phyloP scores from a whole-genome alignment of 1,140 invertebrate species.

The Zaprionus kolodkinae region DNA sequence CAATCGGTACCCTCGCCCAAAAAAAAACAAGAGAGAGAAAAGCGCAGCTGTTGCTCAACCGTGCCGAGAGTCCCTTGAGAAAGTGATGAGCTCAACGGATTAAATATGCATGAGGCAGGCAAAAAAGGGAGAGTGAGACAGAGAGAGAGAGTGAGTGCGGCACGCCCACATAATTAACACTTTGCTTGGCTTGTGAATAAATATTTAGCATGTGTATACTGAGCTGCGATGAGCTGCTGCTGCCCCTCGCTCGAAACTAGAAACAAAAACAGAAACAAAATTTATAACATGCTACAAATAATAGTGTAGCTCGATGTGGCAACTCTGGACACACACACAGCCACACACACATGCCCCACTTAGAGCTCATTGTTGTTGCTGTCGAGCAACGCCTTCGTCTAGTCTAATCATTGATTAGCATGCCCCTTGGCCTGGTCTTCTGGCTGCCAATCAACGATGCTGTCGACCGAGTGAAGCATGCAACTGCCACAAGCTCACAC shows the following conservation, averaged over 20 bases:
- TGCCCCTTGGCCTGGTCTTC: slow-evolving; percentile 51
- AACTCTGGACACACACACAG: slow-evolving; percentile 29
- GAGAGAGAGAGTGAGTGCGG: not conserved
- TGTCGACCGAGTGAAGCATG: slow-evolving; percentile 32
- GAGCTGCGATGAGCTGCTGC: not conserved
- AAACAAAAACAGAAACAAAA: slow-evolving; percentile 42
- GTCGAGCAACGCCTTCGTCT: slow-evolving; percentile 44
- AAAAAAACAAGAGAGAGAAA: not conserved
- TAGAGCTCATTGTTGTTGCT: slow-evolving; percentile 15
- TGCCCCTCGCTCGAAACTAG: not conserved
- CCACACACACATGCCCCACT: not conserved
- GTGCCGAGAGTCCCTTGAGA: slow-evolving; percentile 37
- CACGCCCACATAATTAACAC: slow-evolving; percentile 72
- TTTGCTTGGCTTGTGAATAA: slow-evolving; percentile 68
- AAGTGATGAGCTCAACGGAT: slow-evolving; percentile 67
- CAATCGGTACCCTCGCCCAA: not conserved
- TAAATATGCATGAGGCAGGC: slow-evolving; percentile 38
- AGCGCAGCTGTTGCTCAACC: slow-evolving; percentile 40
- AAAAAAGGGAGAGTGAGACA: not conserved
- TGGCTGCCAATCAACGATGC: slow-evolving; percentile 48
- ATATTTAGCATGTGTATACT: slow-evolving; percentile 73
- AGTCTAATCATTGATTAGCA: slow-evolving; percentile 55
- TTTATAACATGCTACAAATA: slow-evolving; percentile 69
- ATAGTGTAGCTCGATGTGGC: slow-evolving; percentile 60
- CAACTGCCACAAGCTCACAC: slow-evolving; percentile 22